Evolutionary conservation across 2,888 invertebrate genomes (phyloP).

Genomic region (Scotopteryx bipunctaria): DNA sequence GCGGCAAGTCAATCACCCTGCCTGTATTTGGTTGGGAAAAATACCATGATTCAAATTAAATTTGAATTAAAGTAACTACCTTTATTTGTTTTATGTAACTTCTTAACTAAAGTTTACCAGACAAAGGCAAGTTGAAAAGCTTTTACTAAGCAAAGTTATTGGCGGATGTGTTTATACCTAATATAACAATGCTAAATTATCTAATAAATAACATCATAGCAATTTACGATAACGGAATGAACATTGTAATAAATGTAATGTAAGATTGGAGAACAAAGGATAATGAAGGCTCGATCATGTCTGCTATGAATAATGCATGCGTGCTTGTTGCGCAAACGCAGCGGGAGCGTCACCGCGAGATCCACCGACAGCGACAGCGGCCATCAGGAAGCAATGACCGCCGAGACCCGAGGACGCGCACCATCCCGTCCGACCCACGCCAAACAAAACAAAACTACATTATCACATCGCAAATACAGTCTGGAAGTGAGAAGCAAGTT

Average conservation of each 20-base stretch:
- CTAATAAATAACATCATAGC: constrained; percentile 41
- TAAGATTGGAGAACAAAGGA: constrained; percentile 60
- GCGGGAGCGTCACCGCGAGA: constrained; percentile 41
- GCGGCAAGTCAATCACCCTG: constrained; percentile 5
- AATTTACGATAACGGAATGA: constrained; percentile 46
- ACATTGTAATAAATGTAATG: constrained; percentile 50
- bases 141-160: not conserved
- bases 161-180: constrained; percentile 20
- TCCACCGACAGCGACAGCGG: constrained; percentile 31
- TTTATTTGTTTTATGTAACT: not conserved
- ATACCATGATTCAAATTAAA: not conserved
- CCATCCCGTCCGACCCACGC: constrained; percentile 18
- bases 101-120: not conserved
- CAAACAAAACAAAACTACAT: constrained; percentile 20
- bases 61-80: not conserved
- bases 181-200: constrained; percentile 20
- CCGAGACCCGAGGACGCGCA: constrained; percentile 54
- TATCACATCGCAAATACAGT: constrained; percentile 10
- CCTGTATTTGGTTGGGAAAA: constrained; percentile 10
- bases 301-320: constrained; percentile 65
- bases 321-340: constrained; percentile 61
- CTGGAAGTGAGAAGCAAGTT: constrained; percentile 5
- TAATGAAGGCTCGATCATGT: constrained; percentile 53
- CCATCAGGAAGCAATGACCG: constrained; percentile 77
- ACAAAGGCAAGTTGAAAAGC: not conserved